These are phyloP conservation scores for Isoperla grammatica DNA, from an alignment of 2,888 invertebrate species.

Conservation along the genomic window DNA sequence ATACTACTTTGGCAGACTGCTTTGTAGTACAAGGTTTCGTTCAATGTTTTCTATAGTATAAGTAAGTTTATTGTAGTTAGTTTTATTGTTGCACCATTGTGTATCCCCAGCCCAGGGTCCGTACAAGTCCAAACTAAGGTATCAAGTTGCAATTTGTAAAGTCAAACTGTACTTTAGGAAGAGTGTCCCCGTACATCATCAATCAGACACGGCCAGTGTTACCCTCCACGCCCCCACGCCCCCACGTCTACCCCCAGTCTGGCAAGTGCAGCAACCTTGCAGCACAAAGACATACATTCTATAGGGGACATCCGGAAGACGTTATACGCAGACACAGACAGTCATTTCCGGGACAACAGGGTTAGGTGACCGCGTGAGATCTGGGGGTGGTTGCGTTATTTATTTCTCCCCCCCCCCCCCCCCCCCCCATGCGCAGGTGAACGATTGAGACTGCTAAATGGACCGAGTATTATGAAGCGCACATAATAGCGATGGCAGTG, in stretches of 20 bases:
- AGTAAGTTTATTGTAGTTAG: too few relatives aligned
- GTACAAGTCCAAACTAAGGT: too few relatives aligned
- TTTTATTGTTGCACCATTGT: too few relatives aligned
- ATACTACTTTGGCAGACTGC: too few relatives aligned
- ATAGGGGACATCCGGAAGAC: constrained; percentile 14
- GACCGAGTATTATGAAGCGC: too few relatives aligned
- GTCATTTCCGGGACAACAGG: constrained; percentile 10
- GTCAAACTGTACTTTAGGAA: not conserved
- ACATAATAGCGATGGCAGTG: not conserved
- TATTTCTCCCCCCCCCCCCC: too few relatives aligned
- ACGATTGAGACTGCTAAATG: not conserved
- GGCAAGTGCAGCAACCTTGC: constrained; percentile 2
- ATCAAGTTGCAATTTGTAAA: too few relatives aligned
- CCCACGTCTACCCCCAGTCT: not conserved
- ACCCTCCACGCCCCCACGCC: not conserved
- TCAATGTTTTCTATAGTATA: too few relatives aligned
- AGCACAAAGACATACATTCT: not conserved
- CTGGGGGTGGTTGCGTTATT: constrained; percentile 17
- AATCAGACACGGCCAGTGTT: not conserved
- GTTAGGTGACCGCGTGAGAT: constrained; percentile 18
- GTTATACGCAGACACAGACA: constrained; percentile 6
- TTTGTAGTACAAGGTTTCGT: too few relatives aligned
- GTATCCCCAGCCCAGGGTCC: too few relatives aligned
- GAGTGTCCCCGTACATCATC: not conserved
- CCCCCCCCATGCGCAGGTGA: not conserved